These are phyloP conservation scores for Uloborus diversus DNA, from an alignment of 1,140 invertebrate species.

Conservation along the genomic window DNA sequence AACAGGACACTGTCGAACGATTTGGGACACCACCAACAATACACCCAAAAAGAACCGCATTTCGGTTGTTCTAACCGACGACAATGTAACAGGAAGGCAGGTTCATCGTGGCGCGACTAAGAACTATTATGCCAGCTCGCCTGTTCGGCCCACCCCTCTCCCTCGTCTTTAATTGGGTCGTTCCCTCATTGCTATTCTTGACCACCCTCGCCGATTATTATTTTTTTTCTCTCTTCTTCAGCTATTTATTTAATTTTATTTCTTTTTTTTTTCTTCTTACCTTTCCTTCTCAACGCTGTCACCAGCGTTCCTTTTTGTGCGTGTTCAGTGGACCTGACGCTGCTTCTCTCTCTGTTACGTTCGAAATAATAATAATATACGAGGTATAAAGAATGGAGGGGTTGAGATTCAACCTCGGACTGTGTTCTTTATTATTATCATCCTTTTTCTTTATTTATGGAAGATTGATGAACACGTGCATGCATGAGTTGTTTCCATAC, in stretches of 20 bases:
- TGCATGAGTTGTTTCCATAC: no score
- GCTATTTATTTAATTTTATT: conserved; percentile 2
- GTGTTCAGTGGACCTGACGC: conserved; percentile 22
- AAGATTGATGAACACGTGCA: no score
- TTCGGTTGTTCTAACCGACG: neutral
- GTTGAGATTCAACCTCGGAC: no score
- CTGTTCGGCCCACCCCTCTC: conserved; percentile 14
- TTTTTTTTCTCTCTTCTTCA: conserved; percentile 3
- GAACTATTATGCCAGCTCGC: conserved; percentile 38
- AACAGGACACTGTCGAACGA: neutral
- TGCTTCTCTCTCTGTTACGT: neutral
- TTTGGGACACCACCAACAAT: neutral
- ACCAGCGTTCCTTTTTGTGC: conserved; percentile 13
- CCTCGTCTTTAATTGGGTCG: conserved; percentile 54
- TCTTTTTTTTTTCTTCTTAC: conserved; percentile 21
- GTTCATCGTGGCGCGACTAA: conserved; percentile 46
- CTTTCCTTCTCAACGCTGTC: neutral
- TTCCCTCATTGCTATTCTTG: conserved; percentile 46
- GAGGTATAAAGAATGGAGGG: conserved; percentile 1
- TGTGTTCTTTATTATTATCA: no score
- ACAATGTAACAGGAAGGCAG: conserved; percentile 36
- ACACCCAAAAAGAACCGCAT: neutral
- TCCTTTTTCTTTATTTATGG: no score
- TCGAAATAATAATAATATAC: neutral
- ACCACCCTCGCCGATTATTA: conserved; percentile 1